Evolutionary conservation across 2,797 vertebrate genomes (phyloP), one percentile per base, ranked within the genome.

Genomic region (Anas acuta): DNA sequence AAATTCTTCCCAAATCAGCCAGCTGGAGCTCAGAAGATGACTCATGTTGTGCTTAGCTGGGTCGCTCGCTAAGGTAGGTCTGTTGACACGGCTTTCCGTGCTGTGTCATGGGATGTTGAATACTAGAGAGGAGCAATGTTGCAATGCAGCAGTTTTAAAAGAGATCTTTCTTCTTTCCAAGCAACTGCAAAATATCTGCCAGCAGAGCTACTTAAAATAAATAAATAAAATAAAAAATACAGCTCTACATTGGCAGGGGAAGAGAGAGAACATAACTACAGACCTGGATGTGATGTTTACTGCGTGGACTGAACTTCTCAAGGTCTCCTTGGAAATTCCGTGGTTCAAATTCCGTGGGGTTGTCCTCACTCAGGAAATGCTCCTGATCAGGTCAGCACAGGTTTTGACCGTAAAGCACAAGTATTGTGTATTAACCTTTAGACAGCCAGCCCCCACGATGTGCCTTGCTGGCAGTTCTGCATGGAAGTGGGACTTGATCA

Each of bases 21-120:
- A 89, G 82, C 35, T 78, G 79, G 87, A 92, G 90, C 49, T 79
- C 84, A 57, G 69, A n/a, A 64, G 86, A 89, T 92, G 88, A 94
- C 72, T 96, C 91, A 93, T 15, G 0, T 61, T 83, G 61, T 8
- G 4, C 80, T 93, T 71, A 74, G 65, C 75, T 75, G 65, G 81
- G 89, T 60, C 33, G 5, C 57, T 74, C 2, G 0, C 57, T 77
- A 47, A 87, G 90, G 65, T 69, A 80, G 82, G 51, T 75, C 87
- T 92, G 62, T 77, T 92, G 87, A 92, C 89, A 92, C 0, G 11
- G 78, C 0, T 0, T 85, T 93, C 72, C 1, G 0, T 94, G 81
- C 57, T 53, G 13, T 33, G 77, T 60, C 4, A 21, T 35, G 56
- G 49, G 78, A 69, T 41, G 30, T 45, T 95, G 83, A 73, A 43